phyloP scores from a whole-genome alignment of 35 echinoderm and acorn worm species.

The Apostichopus japonicus region DNA sequence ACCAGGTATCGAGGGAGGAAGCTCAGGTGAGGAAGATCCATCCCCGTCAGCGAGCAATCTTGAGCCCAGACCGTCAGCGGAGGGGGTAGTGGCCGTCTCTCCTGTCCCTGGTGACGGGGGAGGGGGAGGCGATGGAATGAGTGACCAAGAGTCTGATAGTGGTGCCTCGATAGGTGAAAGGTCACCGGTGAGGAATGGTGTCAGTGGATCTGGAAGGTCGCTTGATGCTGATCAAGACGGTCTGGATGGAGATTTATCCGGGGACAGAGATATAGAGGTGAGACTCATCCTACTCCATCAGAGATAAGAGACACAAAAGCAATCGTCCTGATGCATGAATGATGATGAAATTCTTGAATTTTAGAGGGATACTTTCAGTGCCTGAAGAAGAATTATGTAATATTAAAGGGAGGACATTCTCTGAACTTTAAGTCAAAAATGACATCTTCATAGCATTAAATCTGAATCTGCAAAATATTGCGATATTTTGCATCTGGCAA shows the following conservation, averaged over 20 bases:
- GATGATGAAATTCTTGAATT: too few relatives aligned
- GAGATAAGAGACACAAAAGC: too few relatives aligned
- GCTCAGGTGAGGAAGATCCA: conserved; percentile 86
- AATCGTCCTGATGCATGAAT: too few relatives aligned
- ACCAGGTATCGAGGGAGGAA: conserved; percentile 90
- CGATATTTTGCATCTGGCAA: too few relatives aligned
- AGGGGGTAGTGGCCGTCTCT: conserved; percentile 83
- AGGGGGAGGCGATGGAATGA: conserved; percentile 98
- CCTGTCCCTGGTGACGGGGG: conserved; percentile 95
- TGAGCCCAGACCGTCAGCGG: conserved; percentile 80
- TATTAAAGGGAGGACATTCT: too few relatives aligned
- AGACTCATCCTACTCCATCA: neutral
- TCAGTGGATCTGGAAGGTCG: neutral
- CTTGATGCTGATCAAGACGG: neutral
- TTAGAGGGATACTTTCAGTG: too few relatives aligned
- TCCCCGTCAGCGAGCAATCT: conserved; percentile 8
- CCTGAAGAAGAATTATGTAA: too few relatives aligned
- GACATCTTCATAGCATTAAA: too few relatives aligned
- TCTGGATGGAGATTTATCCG: neutral
- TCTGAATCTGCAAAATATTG: too few relatives aligned
- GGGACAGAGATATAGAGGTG: conserved; percentile 70
- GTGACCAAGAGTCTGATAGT: conserved; percentile 77
- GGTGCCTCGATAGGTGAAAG: conserved; percentile 47
- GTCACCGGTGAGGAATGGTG: conserved; percentile 44
- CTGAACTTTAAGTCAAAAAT: too few relatives aligned